Base-by-base conservation (phyloP, 2,113 vertebrate species). In the Forbesichthys papilliferus region DNA sequence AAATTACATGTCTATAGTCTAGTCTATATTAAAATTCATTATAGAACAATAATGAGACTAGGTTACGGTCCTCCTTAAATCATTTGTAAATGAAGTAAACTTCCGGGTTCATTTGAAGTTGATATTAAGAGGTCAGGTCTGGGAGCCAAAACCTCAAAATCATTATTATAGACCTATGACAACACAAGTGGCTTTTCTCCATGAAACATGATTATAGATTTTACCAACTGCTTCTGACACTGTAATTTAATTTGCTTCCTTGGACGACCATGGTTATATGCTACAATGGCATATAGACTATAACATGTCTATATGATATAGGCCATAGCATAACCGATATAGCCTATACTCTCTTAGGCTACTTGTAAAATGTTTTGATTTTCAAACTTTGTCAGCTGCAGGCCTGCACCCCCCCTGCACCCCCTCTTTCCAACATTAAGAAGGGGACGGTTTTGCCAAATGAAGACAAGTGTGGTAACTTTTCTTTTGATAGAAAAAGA, bases 81-180 rank as follows among this genome's bases (percentile, higher is more conserved):
- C 14, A 83, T 82, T 64, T 18, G 57, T 74, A 84, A 84, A 86
- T 84, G 20, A 82, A 71, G 72, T 60, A 61, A 71, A 86, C 85
- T 89, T 92, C 90, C 88, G 86, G 91, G 86, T 88, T 90, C 84
- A 90, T 84, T 83, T 80, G 59, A 66, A 89, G 85, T 89, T 87
- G 67, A 83, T 84, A 79, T 83, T 80, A 82, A 82, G 79, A 65
- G 46, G 55, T 66, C 59, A 57, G 47, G 69, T 56, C 61, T 77
- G 53, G 9, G 16, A 64, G 75, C 53, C 18, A 69, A 77, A 73
- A 63, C 46, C 12, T 13, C 56, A 16, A 63, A 64, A 55, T 53
- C 48, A 49, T 11, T 27, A 9, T 64, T 48, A 51, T 16, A 66
- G 27, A 33, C 20, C 56, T 58, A 10, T 56, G 42, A 48, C 64